Evolutionary conservation across 2,113 vertebrate species (phyloP).

Genomic region (Corythornis vintsioides): DNA sequence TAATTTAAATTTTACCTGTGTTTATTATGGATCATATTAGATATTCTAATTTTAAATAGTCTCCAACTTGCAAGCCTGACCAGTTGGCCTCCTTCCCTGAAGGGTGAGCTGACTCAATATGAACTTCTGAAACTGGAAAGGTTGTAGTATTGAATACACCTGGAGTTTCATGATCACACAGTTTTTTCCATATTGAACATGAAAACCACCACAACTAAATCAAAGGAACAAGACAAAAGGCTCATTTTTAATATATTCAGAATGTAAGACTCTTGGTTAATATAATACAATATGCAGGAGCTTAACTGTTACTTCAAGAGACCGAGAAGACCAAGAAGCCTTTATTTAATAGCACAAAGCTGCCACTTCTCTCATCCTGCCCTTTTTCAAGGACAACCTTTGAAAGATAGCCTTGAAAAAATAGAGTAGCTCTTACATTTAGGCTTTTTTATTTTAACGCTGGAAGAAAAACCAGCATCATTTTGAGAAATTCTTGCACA

Average conservation of each 20-base stretch:
- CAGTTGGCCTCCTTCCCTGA: neutral
- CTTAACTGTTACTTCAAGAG: neutral
- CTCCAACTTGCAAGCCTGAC: neutral
- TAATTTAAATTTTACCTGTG: neutral
- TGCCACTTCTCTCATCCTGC: neutral
- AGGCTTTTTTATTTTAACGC: neutral
- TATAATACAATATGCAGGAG: neutral
- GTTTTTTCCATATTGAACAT: neutral
- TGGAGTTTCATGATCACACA: neutral
- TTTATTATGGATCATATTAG: neutral
- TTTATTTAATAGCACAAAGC: neutral
- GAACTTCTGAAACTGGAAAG: neutral
- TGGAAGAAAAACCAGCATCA: neutral
- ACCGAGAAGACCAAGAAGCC: neutral
- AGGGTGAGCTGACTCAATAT: neutral
- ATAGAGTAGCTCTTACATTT: neutral
- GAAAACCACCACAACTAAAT: neutral
- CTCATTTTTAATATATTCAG: neutral
- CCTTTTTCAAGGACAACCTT: neutral
- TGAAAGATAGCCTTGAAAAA: neutral
- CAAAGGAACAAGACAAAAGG: neutral
- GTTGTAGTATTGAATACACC: neutral
- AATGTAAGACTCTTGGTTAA: neutral
- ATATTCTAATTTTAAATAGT: neutral
- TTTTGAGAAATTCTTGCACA: neutral